Evolutionary conservation across 2,113 vertebrate genomes (phyloP).

Genomic region (Hyaena hyaena): DNA sequence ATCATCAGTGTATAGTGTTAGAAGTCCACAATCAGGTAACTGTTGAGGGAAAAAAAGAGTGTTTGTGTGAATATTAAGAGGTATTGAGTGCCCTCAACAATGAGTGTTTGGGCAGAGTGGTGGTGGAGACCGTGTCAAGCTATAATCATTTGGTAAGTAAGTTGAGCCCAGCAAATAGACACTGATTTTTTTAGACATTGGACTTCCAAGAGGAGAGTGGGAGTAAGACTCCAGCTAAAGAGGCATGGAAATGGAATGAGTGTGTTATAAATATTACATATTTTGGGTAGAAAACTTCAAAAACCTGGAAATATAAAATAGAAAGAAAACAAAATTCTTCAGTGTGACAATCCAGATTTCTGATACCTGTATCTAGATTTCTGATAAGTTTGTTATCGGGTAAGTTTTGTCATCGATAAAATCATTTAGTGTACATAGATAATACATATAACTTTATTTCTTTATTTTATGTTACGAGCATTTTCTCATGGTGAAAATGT

Average conservation of each 20-base stretch:
- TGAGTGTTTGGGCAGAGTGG: neutral
- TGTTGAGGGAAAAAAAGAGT: neutral
- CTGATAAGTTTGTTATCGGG: neutral
- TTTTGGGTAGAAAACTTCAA: neutral
- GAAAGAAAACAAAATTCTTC: neutral
- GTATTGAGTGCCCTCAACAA: neutral
- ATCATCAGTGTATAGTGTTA: neutral
- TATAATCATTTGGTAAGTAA: neutral
- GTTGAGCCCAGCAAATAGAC: neutral
- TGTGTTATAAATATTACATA: neutral
- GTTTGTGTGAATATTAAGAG: neutral
- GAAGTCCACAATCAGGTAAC: neutral
- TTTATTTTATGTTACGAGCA: neutral
- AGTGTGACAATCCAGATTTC: neutral
- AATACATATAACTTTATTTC: neutral
- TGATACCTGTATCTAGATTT: too few relatives aligned
- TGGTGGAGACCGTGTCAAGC: neutral
- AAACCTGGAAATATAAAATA: neutral
- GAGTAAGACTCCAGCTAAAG: neutral
- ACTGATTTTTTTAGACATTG: neutral
- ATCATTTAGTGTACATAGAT: neutral
- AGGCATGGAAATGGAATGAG: neutral
- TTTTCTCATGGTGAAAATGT: neutral
- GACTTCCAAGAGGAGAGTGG: neutral
- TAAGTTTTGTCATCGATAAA: neutral